Conservation (phyloP, 2,888 invertebrate genomes). For the Lochmaea capreae region DNA sequence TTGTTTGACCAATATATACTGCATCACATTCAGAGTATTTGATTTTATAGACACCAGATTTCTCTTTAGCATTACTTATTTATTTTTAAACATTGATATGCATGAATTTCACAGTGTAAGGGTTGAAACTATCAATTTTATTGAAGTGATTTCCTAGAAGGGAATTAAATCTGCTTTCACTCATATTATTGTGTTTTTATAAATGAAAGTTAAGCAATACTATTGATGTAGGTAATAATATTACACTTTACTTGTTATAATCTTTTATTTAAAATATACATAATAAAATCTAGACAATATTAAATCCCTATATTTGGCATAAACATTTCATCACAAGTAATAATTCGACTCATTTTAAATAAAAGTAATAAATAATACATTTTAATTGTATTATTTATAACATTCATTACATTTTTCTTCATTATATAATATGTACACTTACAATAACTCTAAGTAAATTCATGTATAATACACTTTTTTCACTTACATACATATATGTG, state of each 20-base stretch:
- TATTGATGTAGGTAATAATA: background rate
- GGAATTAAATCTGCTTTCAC: too few species aligned
- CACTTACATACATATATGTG: constrained; percentile 35
- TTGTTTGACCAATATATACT: too few species aligned
- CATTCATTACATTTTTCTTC: constrained; percentile 35
- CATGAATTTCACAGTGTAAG: too few species aligned
- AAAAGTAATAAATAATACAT: constrained; percentile 14
- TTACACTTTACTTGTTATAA: constrained; percentile 29
- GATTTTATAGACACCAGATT: too few species aligned
- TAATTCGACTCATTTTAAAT: constrained; percentile 62
- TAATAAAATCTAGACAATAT: constrained; percentile 66
- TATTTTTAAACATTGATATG: too few species aligned
- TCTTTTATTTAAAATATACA: constrained; percentile 67
- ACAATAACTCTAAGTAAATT: constrained; percentile 44
- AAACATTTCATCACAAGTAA: constrained; percentile 66
- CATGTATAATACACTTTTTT: constrained; percentile 20
- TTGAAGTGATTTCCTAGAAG: too few species aligned
- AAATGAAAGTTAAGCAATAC: background rate
- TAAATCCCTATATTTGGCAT: constrained; percentile 65
- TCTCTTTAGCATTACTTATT: too few species aligned
- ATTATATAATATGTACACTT: constrained; percentile 50
- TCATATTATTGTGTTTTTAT: too few species aligned
- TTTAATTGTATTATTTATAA: constrained; percentile 6
- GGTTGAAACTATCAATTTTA: too few species aligned
- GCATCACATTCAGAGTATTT: too few species aligned